Conservation (phyloP, 2,113 vertebrate genomes). For the Corythoichthys haematopterus region DNA sequence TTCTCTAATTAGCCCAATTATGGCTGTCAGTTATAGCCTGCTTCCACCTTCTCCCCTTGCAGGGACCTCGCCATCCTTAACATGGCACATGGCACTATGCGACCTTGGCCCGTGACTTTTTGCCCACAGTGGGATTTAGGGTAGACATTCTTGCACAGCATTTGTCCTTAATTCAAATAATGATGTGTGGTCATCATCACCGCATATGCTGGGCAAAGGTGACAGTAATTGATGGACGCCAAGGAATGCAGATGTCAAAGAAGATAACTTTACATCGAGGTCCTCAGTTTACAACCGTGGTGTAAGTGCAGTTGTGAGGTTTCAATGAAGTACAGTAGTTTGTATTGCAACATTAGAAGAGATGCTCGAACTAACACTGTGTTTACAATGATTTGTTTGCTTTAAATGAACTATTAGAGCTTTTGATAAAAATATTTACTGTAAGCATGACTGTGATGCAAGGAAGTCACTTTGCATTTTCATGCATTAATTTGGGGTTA, state of each 20-base stretch:
- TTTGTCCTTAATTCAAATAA: background rate
- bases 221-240: background rate
- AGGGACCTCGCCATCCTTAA: constrained; percentile 57
- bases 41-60: constrained; percentile 25
- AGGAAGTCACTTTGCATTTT: no score
- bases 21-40: constrained; percentile 66
- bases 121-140: background rate
- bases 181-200: background rate
- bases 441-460: no score
- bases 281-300: background rate
- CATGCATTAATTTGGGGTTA: no score
- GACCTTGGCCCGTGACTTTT: constrained; percentile 49
- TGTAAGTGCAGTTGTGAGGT: background rate
- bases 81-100: constrained; percentile 53
- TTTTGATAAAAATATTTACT: no score
- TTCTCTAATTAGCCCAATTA: constrained; percentile 71
- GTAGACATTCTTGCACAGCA: background rate
- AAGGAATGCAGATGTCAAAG: background rate
- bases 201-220: background rate
- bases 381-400: no score
- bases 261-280: background rate
- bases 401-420: no score
- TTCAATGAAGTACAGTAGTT: background rate
- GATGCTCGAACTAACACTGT: no score
- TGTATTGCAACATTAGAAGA: no score